phyloP scores from a whole-genome alignment of 2,797 vertebrate genomes.

The Decapterus maruadsi region DNA sequence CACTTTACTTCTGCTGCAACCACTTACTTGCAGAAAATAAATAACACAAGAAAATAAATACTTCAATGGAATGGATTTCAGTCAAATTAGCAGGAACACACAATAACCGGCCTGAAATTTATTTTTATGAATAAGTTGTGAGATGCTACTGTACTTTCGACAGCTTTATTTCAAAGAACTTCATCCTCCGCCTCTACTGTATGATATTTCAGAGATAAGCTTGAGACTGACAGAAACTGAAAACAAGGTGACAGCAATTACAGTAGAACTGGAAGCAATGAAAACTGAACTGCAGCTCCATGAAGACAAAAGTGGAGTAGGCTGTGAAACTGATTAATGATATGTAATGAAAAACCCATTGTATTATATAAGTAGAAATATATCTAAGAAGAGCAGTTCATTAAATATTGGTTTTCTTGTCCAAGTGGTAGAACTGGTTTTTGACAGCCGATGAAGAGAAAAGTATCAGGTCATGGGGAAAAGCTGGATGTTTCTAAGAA shows the following conservation, averaged over 20 bases:
- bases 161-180: slow-evolving; percentile 22
- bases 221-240: slow-evolving; percentile 48
- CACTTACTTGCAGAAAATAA: too few relatives aligned
- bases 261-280: slow-evolving; percentile 6
- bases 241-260: slow-evolving; percentile 58
- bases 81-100: slow-evolving; percentile 11
- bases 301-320: slow-evolving; percentile 17
- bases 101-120: not conserved
- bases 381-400: slow-evolving; percentile 23
- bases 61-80: not conserved
- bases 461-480: slow-evolving; percentile 28
- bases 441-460: slow-evolving; percentile 28
- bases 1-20: too few relatives aligned
- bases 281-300: slow-evolving; percentile 23
- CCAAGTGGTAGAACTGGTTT: slow-evolving; percentile 30
- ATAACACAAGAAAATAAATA: not conserved
- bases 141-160: slow-evolving; percentile 2
- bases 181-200: slow-evolving; percentile 15
- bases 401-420: slow-evolving; percentile 19
- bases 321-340: slow-evolving; percentile 29
- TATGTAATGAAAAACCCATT: slow-evolving; percentile 19
- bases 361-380: not conserved
- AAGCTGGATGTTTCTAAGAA: slow-evolving; percentile 25
- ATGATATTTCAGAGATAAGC: slow-evolving; percentile 44
- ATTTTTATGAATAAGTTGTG: slow-evolving; percentile 10